phyloP scores from a whole-genome alignment of 2,888 invertebrate genomes.

The Drosophila borborema region DNA sequence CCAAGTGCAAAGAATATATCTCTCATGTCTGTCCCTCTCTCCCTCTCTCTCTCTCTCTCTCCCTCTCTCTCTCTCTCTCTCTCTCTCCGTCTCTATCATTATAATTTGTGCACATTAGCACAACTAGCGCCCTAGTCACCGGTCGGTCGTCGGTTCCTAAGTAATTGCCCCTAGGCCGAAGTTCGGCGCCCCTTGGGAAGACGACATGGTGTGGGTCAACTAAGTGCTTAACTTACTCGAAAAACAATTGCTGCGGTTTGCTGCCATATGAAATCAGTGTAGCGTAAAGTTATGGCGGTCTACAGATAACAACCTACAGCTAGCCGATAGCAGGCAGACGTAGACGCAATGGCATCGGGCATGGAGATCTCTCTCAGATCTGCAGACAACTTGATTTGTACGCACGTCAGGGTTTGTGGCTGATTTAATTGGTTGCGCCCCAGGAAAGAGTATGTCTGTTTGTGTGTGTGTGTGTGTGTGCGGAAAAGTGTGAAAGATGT shows the following conservation, averaged over 20 bases:
- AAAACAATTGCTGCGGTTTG: slow-evolving; percentile 69
- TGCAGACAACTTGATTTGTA: slow-evolving; percentile 57
- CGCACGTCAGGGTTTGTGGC: slow-evolving; percentile 66
- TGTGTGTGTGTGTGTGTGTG: slow-evolving; percentile 1
- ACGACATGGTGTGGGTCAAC: slow-evolving; percentile 71
- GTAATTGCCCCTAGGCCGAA: slow-evolving; percentile 63
- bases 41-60: neutral
- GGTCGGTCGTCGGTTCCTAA: slow-evolving; percentile 31
- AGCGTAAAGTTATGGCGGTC: slow-evolving; percentile 71
- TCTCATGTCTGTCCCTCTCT: slow-evolving; percentile 15
- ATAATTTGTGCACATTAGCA: slow-evolving; percentile 79
- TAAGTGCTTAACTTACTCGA: slow-evolving; percentile 30
- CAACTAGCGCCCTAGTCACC: slow-evolving; percentile 40
- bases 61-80: slow-evolving; percentile 10
- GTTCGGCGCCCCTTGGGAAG: slow-evolving; percentile 61
- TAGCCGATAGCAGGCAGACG: slow-evolving; percentile 16
- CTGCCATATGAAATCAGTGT: slow-evolving; percentile 57
- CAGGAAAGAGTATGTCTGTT: slow-evolving; percentile 27
- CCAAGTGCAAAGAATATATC: slow-evolving; percentile 30
- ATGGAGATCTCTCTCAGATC: slow-evolving; percentile 16
- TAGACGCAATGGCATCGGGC: slow-evolving; percentile 18
- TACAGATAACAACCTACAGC: slow-evolving; percentile 52
- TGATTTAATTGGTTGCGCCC: slow-evolving; percentile 63
- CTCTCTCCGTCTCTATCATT: slow-evolving; percentile 23
- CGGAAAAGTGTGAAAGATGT: slow-evolving; percentile 41